These are phyloP conservation scores for Symphodus melops DNA, from an alignment of 2,113 vertebrate species.

Conservation along the genomic window DNA sequence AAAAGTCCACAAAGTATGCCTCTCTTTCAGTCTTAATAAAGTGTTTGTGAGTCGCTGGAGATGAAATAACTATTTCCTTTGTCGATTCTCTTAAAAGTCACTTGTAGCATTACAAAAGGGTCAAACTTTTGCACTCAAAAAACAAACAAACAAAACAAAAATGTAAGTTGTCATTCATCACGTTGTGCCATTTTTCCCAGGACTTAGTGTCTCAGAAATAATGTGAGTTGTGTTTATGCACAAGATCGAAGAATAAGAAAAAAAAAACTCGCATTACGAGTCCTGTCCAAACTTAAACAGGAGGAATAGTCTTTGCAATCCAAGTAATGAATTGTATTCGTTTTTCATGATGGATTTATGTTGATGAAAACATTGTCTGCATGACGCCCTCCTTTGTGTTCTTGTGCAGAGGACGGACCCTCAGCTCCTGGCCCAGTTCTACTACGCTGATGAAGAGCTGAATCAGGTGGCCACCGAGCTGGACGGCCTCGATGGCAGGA, in stretches of 20 bases:
- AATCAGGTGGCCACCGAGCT: slow-evolving; percentile 96
- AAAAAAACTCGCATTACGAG: background rate
- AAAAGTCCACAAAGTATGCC: background rate
- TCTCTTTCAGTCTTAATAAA: background rate
- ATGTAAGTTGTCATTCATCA: no score
- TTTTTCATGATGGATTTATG: background rate
- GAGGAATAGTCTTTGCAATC: background rate
- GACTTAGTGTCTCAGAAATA: background rate
- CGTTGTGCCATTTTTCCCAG: no score
- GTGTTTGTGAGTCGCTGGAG: background rate
- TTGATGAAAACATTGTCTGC: background rate
- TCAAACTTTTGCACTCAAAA: no score
- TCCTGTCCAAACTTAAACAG: background rate
- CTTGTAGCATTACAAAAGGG: no score
- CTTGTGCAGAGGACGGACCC: slow-evolving; percentile 91
- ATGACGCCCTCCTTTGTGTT: slow-evolving; percentile 16
- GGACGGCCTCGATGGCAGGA: slow-evolving; percentile 95
- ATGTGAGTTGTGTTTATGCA: background rate
- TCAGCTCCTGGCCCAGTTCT: slow-evolving; percentile 97
- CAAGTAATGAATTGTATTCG: background rate
- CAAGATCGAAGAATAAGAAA: background rate
- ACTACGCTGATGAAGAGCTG: slow-evolving; percentile 97
- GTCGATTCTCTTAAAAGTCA: no score
- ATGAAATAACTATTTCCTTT: background rate
- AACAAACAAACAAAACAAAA: no score